Conservation (phyloP, 1,140 invertebrate species). For the Elymnias hypermnestra region DNA sequence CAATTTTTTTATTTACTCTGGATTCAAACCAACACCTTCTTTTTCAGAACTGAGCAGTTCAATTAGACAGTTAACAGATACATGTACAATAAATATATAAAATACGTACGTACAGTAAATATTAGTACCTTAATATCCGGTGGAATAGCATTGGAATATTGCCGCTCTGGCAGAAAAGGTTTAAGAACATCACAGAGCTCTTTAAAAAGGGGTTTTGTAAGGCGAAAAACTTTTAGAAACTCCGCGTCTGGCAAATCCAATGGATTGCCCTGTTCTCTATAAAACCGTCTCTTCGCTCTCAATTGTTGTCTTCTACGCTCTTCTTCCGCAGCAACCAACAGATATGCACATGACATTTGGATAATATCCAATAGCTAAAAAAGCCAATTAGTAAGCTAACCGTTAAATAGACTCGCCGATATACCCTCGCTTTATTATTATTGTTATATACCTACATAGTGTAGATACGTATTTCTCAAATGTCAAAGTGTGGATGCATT, state of each 20-base stretch:
- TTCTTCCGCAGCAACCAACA: slow-evolving; percentile 2
- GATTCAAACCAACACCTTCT: no score
- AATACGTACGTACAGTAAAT: no score
- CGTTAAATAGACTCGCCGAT: no score
- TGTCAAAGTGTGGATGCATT: no score
- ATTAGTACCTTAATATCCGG: slow-evolving; percentile 5
- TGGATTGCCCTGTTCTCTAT: neutral
- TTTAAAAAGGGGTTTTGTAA: slow-evolving; percentile 2
- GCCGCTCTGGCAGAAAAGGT: slow-evolving; percentile 2
- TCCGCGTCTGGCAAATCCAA: slow-evolving; percentile 3
- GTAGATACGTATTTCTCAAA: no score
- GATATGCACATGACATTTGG: slow-evolving; percentile 1
- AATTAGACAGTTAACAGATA: no score
- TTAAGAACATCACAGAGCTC: neutral
- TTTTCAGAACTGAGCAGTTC: no score
- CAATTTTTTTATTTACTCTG: no score
- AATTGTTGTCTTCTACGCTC: neutral
- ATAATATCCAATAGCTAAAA: neutral
- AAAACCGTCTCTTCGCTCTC: neutral
- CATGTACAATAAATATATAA: no score
- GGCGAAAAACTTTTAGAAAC: slow-evolving; percentile 1
- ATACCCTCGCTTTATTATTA: no score
- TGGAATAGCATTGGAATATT: slow-evolving; percentile 1
- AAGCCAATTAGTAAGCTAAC: neutral
- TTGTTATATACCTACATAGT: no score